Conservation (phyloP, 2,113 vertebrate genomes). For the Dolichotis patagonum region DNA sequence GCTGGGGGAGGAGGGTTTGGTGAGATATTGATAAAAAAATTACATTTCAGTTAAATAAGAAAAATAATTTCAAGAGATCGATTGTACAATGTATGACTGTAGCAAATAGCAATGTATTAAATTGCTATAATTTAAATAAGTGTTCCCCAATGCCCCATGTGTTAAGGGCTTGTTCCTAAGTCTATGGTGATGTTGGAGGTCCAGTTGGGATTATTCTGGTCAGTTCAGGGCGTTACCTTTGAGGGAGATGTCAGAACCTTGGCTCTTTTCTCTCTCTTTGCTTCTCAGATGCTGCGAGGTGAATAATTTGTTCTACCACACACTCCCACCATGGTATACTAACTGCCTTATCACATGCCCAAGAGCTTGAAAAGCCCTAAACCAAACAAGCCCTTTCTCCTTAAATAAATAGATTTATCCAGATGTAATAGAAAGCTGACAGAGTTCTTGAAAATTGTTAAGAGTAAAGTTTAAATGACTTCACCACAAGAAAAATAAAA, state of each 20-base stretch:
- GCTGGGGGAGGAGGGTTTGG: neutral
- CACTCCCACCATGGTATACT: neutral
- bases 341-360: too few species aligned
- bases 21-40: neutral
- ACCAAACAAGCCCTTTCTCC: neutral
- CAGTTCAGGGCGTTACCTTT: neutral
- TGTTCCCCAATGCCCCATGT: neutral
- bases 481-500: neutral
- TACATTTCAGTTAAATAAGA: neutral
- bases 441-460: neutral
- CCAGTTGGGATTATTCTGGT: neutral
- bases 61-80: neutral
- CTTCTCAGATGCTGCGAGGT: neutral
- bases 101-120: neutral
- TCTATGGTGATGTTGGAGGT: neutral
- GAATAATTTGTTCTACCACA: neutral
- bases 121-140: neutral
- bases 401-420: neutral
- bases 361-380: neutral
- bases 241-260: neutral
- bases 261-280: neutral
- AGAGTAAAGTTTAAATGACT: neutral
- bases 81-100: neutral
- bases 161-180: too few species aligned
- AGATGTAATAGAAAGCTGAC: neutral